A percentile compares a stretch with the other conserved stretches of the same genome.
Evolutionary conservation across 2,113 vertebrate genomes (phyloP).

Genomic region (Cariama cristata): DNA sequence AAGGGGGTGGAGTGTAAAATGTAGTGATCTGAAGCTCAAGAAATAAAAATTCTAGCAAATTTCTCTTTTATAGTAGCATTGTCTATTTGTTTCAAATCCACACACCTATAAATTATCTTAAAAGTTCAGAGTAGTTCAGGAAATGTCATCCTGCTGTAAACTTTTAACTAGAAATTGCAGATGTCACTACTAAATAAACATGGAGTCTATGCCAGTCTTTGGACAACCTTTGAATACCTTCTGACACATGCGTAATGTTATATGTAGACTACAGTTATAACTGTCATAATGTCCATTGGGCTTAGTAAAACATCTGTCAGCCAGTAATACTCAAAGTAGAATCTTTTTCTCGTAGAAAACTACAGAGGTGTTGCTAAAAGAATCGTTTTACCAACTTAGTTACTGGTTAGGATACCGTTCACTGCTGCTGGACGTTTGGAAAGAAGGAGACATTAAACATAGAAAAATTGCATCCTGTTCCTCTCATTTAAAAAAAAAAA

Average conservation of each 20-base stretch:
- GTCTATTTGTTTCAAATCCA: background rate
- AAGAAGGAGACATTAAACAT: background rate
- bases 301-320: background rate
- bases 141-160: background rate
- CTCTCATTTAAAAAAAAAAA: background rate
- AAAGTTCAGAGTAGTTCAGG: background rate
- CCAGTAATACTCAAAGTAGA: background rate
- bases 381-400: background rate
- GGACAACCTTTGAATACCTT: background rate
- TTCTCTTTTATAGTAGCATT: background rate
- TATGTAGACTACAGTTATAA: background rate
- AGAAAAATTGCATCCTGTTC: background rate
- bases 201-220: background rate
- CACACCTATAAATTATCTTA: background rate
- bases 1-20: rapidly evolving
- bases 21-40: background rate
- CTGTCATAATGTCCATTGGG: background rate
- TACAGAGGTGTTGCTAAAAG: background rate
- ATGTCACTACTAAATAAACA: background rate
- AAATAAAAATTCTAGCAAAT: background rate
- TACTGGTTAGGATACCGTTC: background rate
- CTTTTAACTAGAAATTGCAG: background rate
- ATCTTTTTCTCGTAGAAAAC: background rate
- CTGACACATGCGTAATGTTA: background rate
- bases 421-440: background rate